Evolutionary conservation across 2,797 vertebrate genomes (phyloP).

Genomic region (Eleutherodactylus coqui): DNA sequence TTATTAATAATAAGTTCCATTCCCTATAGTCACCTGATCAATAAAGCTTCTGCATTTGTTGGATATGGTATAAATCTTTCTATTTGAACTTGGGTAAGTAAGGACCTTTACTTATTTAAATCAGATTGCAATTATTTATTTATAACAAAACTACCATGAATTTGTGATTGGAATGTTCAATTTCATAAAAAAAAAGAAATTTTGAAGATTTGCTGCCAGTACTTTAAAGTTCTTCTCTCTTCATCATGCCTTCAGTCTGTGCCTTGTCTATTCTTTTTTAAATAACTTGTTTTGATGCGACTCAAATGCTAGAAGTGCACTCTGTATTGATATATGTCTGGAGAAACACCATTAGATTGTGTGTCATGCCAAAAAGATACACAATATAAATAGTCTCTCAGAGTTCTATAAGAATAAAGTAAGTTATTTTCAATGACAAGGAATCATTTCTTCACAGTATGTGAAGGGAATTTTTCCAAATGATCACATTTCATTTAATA

Average conservation of each 20-base stretch:
- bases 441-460: not conserved
- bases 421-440: not conserved
- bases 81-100: slow-evolving; percentile 40
- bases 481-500: not conserved
- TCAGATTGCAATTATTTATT: slow-evolving; percentile 35
- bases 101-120: slow-evolving; percentile 49
- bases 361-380: slow-evolving; percentile 9
- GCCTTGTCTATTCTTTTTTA: slow-evolving; percentile 20
- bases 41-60: slow-evolving; percentile 32
- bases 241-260: slow-evolving; percentile 29
- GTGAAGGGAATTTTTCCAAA: not conserved
- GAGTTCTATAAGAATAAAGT: slow-evolving; percentile 24
- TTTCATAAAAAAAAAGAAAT: slow-evolving; percentile 5
- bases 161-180: slow-evolving; percentile 30
- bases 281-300: slow-evolving; percentile 45
- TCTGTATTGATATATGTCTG: slow-evolving; percentile 51
- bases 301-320: slow-evolving; percentile 42
- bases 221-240: slow-evolving; percentile 3
- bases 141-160: slow-evolving; percentile 13
- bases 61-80: slow-evolving; percentile 44
- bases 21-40: slow-evolving; percentile 26
- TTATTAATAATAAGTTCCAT: slow-evolving; percentile 32
- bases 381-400: slow-evolving; percentile 31
- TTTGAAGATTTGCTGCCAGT: not conserved
- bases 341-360: slow-evolving; percentile 37